These are phyloP conservation scores for Probosciger aterrimus DNA, from an alignment of 2,113 vertebrate genomes.

Conservation along the genomic window DNA sequence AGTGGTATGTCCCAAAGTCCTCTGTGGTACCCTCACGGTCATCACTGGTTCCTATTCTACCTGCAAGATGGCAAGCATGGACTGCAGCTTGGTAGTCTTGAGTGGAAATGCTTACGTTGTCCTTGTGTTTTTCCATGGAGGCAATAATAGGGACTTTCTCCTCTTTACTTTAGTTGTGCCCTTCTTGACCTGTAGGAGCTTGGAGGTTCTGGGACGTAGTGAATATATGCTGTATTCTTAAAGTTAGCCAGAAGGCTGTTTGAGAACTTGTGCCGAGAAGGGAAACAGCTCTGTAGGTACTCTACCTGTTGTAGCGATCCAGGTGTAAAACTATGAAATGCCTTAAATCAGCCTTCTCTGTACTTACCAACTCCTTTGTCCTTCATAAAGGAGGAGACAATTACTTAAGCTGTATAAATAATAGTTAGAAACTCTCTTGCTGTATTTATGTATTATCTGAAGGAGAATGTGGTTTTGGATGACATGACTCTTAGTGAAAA, in stretches of 20 bases:
- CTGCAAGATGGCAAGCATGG: not conserved
- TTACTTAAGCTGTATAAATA: not conserved
- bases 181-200: not conserved
- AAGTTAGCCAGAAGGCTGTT: not conserved
- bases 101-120: fast-evolving
- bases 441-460: not conserved
- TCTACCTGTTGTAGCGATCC: not conserved
- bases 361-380: fast-evolving
- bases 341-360: not conserved
- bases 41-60: not conserved
- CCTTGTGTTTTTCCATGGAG: not conserved
- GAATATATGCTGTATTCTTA: not conserved
- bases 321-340: not conserved
- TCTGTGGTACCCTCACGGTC: fast-evolving
- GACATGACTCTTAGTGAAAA: not conserved
- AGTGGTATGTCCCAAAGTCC: not conserved
- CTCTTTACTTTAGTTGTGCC: not conserved
- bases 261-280: not conserved
- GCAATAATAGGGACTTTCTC: not conserved
- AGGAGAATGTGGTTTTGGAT: not conserved
- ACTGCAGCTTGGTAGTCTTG: too few relatives aligned
- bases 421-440: not conserved
- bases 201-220: not conserved
- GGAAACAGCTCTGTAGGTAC: too few relatives aligned
- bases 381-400: not conserved